Evolutionary conservation across 2,797 vertebrate genomes (phyloP).

Genomic region (Sus cebifrons): DNA sequence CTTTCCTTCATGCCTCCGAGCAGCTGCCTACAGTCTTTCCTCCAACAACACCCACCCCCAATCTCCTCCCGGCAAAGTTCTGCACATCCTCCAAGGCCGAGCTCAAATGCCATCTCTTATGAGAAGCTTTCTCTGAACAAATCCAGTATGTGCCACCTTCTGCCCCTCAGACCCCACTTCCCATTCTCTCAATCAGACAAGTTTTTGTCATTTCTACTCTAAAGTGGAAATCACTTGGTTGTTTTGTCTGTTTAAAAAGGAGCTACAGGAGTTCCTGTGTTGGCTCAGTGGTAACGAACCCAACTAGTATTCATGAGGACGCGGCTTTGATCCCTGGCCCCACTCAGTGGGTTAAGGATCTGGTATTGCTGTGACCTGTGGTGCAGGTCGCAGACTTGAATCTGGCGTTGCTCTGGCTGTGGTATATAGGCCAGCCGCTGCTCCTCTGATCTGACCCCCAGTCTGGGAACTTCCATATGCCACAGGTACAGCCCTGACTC

Average conservation of each 20-base stretch:
- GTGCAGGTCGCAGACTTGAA: no score
- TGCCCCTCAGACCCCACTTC: background rate
- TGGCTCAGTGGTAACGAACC: no score
- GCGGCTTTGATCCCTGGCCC: no score
- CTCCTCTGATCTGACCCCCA: no score
- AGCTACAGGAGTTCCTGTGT: background rate
- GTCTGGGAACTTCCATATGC: no score
- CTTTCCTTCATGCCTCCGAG: background rate
- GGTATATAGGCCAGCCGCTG: no score
- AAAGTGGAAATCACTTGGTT: slow-evolving; percentile 23
- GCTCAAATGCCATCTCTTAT: background rate
- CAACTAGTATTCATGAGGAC: no score
- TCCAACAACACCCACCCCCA: background rate
- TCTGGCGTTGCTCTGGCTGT: no score
- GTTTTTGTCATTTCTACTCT: background rate
- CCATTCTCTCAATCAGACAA: background rate
- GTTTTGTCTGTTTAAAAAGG: slow-evolving; percentile 35
- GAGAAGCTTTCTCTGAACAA: slow-evolving; percentile 46
- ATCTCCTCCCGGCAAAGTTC: background rate
- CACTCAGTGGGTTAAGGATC: no score
- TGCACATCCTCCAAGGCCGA: background rate
- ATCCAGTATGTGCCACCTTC: background rate
- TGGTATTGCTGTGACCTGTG: no score
- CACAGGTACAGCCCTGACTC: background rate
- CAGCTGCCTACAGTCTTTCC: background rate